A percentile compares a stretch with the other conserved stretches of the same genome.
phyloP scores from a whole-genome alignment of 2,113 vertebrate genomes.

The Tachysurus vachellii region DNA sequence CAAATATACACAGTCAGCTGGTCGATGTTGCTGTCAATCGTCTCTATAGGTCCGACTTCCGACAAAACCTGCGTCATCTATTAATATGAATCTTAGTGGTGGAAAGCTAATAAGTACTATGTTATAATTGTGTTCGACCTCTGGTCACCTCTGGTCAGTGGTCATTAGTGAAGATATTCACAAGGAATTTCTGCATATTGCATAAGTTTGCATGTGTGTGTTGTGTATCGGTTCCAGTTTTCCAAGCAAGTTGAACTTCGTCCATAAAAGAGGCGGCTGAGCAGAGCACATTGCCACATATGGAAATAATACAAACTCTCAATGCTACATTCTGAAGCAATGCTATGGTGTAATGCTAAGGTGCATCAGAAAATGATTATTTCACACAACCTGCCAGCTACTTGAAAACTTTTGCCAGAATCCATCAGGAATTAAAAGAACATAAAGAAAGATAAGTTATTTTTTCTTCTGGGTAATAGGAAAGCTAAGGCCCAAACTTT shows the following conservation, averaged over 20 bases:
- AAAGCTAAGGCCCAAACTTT: constrained; percentile 50
- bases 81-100: background rate
- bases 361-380: constrained; percentile 66
- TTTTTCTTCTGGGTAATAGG: constrained; percentile 8
- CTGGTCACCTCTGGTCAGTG: background rate
- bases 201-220: constrained; percentile 1
- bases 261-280: constrained; percentile 16
- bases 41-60: background rate
- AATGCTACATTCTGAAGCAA: constrained; percentile 60
- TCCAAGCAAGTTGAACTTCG: constrained; percentile 11
- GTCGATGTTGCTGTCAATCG: constrained; percentile 6
- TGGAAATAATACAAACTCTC: constrained; percentile 65
- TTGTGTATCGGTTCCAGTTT: background rate
- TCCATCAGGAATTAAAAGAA: constrained; percentile 10
- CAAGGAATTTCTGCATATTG: constrained; percentile 30
- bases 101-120: background rate
- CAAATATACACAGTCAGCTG: constrained; percentile 51
- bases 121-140: constrained; percentile 6
- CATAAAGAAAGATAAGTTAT: constrained; percentile 33
- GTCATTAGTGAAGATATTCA: constrained; percentile 8
- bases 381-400: constrained; percentile 48
- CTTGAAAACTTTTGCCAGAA: constrained; percentile 47
- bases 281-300: constrained; percentile 58
- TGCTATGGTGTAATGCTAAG: constrained; percentile 54
- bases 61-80: background rate